These are phyloP conservation scores for Phyllostomus discolor DNA, from an alignment of 2,113 vertebrate species.

Conservation along the genomic window DNA sequence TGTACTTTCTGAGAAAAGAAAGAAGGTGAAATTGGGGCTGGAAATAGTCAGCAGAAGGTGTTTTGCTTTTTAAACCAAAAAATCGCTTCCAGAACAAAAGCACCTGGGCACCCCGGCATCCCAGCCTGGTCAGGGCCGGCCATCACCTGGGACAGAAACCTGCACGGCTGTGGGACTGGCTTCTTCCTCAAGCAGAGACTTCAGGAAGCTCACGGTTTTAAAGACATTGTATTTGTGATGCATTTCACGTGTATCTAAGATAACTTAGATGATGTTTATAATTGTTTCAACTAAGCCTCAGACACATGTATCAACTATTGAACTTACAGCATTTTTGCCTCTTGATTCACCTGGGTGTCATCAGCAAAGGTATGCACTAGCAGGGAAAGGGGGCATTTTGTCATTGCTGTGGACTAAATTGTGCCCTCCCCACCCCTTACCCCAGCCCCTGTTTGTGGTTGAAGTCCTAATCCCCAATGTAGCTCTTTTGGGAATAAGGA, in stretches of 20 bases:
- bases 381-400: background rate
- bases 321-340: background rate
- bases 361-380: background rate
- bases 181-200: background rate
- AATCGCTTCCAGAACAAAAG: background rate
- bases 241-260: background rate
- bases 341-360: background rate
- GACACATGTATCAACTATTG: background rate
- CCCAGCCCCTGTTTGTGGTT: fast-evolving
- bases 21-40: constrained; percentile 7
- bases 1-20: constrained; percentile 83
- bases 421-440: too few species aligned
- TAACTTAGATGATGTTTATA: background rate
- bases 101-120: background rate
- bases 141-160: background rate
- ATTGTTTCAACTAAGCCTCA: background rate
- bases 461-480: background rate
- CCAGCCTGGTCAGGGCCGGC: background rate
- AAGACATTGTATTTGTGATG: background rate
- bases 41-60: background rate
- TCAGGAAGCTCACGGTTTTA: background rate
- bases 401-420: background rate
- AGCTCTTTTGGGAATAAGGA: background rate
- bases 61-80: background rate
- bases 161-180: background rate